Evolutionary conservation across 2,797 vertebrate genomes (phyloP).

Genomic region (Cossypha heuglini): DNA sequence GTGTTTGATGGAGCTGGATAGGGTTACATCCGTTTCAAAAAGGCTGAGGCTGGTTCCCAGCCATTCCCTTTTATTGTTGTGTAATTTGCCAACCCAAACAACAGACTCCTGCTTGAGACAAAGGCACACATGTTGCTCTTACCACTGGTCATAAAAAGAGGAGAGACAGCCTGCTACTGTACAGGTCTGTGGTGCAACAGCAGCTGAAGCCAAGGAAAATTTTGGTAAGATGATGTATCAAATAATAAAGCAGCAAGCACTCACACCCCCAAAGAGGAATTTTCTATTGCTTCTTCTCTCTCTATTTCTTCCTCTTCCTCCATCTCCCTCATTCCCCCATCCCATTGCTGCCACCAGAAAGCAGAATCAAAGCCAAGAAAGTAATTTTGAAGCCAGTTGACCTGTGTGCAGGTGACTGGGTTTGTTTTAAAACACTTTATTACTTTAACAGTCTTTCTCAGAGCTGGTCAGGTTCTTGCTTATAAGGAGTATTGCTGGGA

Average conservation of each 20-base stretch:
- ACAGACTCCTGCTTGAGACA: background rate
- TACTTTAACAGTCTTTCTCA: background rate
- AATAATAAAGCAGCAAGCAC: background rate
- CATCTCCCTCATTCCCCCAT: background rate
- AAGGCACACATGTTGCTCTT: conserved; percentile 10
- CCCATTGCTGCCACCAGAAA: background rate
- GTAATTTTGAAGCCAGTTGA: background rate
- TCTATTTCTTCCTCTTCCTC: background rate
- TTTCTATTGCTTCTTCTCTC: background rate
- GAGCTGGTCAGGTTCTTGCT: background rate
- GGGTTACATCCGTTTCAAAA: conserved; percentile 40
- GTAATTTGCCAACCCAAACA: conserved; percentile 49
- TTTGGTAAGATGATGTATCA: background rate
- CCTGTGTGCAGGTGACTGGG: background rate
- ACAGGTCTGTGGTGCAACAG: background rate
- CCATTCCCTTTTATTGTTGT: conserved; percentile 45
- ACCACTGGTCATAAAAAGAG: background rate
- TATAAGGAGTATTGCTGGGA: background rate
- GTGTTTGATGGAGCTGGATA: background rate
- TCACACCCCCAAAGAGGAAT: background rate
- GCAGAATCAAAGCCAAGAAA: background rate
- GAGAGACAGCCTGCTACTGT: background rate
- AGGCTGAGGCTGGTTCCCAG: background rate
- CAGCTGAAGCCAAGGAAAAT: background rate
- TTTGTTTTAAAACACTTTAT: background rate